Base-by-base conservation (phyloP, 2,797 vertebrate species). In the Molossus molossus region DNA sequence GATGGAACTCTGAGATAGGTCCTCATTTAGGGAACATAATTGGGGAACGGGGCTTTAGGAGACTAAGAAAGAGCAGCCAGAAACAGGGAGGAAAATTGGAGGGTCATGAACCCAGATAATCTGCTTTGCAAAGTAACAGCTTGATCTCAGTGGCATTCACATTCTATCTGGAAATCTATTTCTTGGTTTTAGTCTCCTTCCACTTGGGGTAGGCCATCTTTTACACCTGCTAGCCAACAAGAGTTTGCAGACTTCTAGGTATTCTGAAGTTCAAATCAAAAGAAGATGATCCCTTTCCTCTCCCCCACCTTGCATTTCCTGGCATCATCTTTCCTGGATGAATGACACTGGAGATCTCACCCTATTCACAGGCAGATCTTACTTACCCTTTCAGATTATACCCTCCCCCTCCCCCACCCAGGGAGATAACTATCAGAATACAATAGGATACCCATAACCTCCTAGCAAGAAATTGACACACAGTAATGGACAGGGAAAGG, bases 321-420 rank as follows among this genome's bases (percentile, higher is more conserved):
- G 53, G 55, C 75, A 40, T 86, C 75, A 40, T 86, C 85, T 76
- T 86, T 86, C 67, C 81, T 93, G 76, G 55, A 60, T 82, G 25
- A 92, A n/a, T 76, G 86, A 50, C 70, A 18, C 3, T 72, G 81
- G 85, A 73, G 76, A 55, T 75, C 89, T 55, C 48, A 72, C 40
- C 57, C 50, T 79, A 25, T 23, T 85, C 70, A 62, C 17, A 69
- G 80, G 67, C 18, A 53, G 40, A 57, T 70, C n/a, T 82, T 94
- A 23, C 53, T 25, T 64, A 69, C 33, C 2, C 87, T 53, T 94
- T 48, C 27, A 87, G 62, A 70, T 75, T 69, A 27, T 50, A 55
- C 17, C 14, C 40, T n/a, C n/a, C 40, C 40, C 40, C 4, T 6
- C 40, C 40, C 40, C 40, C 20, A 67, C 70, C 48, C 20, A 67